Evolutionary conservation across 2,888 invertebrate species (phyloP), one percentile per base, ranked within the genome.

Genomic region (Ormyrus pomaceus): DNA sequence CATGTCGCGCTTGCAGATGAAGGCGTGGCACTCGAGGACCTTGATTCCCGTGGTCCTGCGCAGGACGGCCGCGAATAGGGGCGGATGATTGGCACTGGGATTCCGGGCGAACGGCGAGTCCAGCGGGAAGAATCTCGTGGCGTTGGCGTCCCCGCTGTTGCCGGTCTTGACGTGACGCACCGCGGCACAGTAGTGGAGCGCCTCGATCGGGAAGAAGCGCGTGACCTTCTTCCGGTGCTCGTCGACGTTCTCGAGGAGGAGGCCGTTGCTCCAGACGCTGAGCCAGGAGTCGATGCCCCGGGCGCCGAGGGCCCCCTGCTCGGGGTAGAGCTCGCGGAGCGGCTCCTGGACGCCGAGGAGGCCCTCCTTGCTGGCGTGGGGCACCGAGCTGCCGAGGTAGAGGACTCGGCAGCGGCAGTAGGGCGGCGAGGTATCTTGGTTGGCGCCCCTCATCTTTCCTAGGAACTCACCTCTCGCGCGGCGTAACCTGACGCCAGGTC

Each of bases 21-120:
- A 99, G 83, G 98, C 98, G 92, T 99, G 99, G 92, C 99, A 99
- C 92, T 99, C 99, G 83, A 99, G 93, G 77, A 98, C 98, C 92
- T 99, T 99, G 86, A 99, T 98, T 74, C 99, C 99, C 70, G 96
- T 96, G 66, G 98, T 99, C 84, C 99, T 94, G 69, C 99, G 94
- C 86, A 99, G 92, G 82, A 99, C 99, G 86, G 98, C 98, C 61
- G 99, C 98, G 91, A 99, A 98, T 82, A 99, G 93, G 50, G 99
- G 98, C 78, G 99, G 99, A 91, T 99, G 99, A 84, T 96, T 95
- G 77, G 97, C 95, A 84, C 97, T 96, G 45, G 98, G 97, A 84
- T 97, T 95, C 78, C 97, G 94, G 8, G 98, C 98, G 91, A 98
- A 98, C 68, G 98, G 98, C 80, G 98, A 98, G 91, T 99, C 99